Evolutionary conservation across 2,888 invertebrate species (phyloP).

Genomic region (Orthonychiurus folsomi): DNA sequence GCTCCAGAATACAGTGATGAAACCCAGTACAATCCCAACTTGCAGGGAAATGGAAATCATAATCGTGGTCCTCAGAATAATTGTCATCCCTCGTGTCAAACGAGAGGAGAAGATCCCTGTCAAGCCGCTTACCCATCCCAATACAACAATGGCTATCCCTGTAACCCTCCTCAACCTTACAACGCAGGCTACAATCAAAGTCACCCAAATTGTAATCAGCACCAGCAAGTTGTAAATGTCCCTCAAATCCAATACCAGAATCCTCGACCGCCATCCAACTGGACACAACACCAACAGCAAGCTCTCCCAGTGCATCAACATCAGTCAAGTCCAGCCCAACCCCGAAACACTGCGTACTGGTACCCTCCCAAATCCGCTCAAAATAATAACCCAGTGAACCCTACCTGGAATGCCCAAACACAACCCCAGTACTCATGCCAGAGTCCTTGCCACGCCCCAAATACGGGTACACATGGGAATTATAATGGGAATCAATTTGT

Average conservation of each 20-base stretch:
- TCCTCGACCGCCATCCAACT: constrained; percentile 18
- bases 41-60: not conserved
- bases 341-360: constrained; percentile 40
- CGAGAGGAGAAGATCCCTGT: not conserved
- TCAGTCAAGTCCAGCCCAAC: constrained; percentile 27
- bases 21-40: not conserved
- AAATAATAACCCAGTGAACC: constrained; percentile 26
- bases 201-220: constrained; percentile 17
- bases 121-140: not conserved
- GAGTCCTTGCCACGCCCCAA: no score
- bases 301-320: constrained; percentile 18
- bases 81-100: not conserved
- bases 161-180: not conserved
- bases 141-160: not conserved
- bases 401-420: not conserved
- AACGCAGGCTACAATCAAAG: constrained; percentile 6
- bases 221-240: constrained; percentile 19
- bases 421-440: not conserved
- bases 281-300: constrained; percentile 14
- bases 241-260: constrained; percentile 17
- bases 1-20: no score
- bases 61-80: not conserved
- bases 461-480: not conserved
- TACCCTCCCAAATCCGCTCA: constrained; percentile 41
- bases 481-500: not conserved